phyloP scores from a whole-genome alignment of 2,113 vertebrate species.

The Gobiocypris rarus region DNA sequence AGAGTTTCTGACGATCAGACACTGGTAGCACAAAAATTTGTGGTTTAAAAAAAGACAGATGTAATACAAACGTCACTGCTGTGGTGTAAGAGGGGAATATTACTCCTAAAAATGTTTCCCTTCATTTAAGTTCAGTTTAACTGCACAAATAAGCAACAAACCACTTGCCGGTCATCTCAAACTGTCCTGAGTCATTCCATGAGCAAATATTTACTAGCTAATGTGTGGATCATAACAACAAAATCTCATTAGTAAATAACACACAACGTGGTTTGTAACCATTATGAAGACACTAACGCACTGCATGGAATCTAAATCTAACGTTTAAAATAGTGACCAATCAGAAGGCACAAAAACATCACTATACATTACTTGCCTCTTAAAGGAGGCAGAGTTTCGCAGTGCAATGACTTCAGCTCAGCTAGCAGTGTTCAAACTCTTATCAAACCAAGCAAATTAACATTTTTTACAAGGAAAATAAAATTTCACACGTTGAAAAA shows the following conservation, averaged over 20 bases:
- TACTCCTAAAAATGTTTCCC: not conserved
- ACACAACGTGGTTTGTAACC: not conserved
- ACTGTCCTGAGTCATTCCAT: constrained; percentile 40
- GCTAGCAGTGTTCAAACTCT: constrained; percentile 21
- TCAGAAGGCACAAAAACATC: constrained; percentile 70
- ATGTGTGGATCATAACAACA: not conserved
- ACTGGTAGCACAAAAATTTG: not conserved
- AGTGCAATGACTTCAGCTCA: constrained; percentile 17
- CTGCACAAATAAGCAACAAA: not conserved
- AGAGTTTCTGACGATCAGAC: not conserved
- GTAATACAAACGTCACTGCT: not conserved
- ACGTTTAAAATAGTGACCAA: constrained; percentile 39
- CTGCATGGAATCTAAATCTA: not conserved
- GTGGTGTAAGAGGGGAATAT: not conserved
- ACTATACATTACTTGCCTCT: constrained; percentile 50
- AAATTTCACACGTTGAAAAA: constrained; percentile 43
- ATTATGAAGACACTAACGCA: constrained; percentile 27
- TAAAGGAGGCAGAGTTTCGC: constrained; percentile 21
- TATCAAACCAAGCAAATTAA: constrained; percentile 42
- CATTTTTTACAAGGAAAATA: constrained; percentile 21
- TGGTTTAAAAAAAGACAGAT: not conserved
- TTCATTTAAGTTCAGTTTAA: not conserved
- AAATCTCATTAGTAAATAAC: not conserved
- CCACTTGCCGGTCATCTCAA: not conserved
- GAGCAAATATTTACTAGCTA: constrained; percentile 28